Evolutionary conservation across 2,113 vertebrate genomes (phyloP).

Genomic region (Hiodon alosoides): DNA sequence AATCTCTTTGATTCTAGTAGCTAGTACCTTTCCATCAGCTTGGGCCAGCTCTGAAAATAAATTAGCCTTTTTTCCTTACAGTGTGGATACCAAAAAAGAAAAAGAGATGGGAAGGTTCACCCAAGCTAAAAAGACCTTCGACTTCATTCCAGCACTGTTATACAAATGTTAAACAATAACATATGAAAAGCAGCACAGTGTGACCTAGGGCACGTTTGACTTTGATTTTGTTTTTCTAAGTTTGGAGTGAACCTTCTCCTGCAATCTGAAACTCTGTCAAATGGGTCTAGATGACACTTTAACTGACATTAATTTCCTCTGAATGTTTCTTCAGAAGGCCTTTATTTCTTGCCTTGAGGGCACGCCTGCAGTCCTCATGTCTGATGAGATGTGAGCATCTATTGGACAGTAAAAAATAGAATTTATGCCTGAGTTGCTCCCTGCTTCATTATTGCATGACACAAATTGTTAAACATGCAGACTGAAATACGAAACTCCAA

Average conservation of each 20-base stretch:
- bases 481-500: no score
- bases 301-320: not conserved
- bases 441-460: not conserved
- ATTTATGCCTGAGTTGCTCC: not conserved
- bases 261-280: not conserved
- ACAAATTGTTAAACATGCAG: no score
- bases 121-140: not conserved
- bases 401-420: not conserved
- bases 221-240: not conserved
- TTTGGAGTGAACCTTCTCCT: not conserved
- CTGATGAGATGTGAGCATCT: constrained; percentile 6
- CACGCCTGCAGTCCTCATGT: not conserved
- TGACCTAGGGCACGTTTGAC: not conserved
- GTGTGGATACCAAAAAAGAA: not conserved
- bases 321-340: constrained; percentile 4
- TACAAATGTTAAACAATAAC: not conserved
- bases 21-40: not conserved
- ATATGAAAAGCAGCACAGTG: not conserved
- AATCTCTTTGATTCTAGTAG: not conserved
- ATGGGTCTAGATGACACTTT: not conserved
- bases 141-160: not conserved
- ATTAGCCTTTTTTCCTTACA: not conserved
- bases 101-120: not conserved
- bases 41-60: not conserved
- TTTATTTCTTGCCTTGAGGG: not conserved